Evolutionary conservation across 2,797 vertebrate species (phyloP).

Genomic region (Sebastes cheni): DNA sequence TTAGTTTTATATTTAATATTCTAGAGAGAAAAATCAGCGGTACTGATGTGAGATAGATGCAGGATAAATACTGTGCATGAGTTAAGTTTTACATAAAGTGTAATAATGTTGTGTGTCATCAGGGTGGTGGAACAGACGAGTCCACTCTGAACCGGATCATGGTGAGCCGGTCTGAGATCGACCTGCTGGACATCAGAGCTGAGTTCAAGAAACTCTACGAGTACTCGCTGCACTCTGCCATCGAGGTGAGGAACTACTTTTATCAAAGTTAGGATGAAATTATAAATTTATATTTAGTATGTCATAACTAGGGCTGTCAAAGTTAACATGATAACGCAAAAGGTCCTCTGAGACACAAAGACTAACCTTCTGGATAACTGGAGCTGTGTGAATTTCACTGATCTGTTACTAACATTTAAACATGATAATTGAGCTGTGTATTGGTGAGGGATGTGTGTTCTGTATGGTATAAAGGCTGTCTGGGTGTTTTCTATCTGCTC

Average conservation of each 20-base stretch:
- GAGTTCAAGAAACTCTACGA: constrained; percentile 83
- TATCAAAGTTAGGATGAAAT: background rate
- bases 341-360: background rate
- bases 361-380: background rate
- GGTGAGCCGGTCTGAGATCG: constrained; percentile 87
- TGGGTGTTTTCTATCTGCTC: background rate
- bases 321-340: background rate
- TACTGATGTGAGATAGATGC: background rate
- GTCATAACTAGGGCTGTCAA: no score
- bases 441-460: background rate
- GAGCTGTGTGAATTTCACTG: background rate
- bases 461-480: background rate
- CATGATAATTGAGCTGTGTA: fast-evolving
- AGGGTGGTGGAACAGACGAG: constrained; percentile 86
- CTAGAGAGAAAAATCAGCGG: background rate
- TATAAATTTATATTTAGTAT: background rate
- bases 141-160: constrained; percentile 81
- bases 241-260: constrained; percentile 76
- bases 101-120: background rate
- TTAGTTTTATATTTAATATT: background rate
- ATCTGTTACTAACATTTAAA: background rate
- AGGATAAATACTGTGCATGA: background rate
- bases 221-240: constrained; percentile 76
- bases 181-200: constrained; percentile 85
- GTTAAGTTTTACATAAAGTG: background rate